Conservation (phyloP, 2,888 invertebrate genomes). For the Maniola hyperantus region DNA sequence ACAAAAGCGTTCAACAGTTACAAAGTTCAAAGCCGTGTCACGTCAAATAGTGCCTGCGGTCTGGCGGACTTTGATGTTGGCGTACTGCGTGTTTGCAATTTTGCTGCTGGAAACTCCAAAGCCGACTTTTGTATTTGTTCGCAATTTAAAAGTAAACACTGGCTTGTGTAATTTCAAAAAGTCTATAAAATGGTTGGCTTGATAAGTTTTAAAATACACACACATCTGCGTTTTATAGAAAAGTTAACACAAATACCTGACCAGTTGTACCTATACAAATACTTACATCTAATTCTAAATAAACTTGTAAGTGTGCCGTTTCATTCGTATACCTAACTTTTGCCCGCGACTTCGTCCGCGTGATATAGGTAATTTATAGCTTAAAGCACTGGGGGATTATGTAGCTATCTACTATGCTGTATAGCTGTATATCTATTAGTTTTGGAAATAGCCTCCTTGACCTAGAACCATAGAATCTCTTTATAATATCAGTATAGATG, state of each 20-base stretch:
- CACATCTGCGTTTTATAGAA: neutral
- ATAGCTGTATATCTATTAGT: no score
- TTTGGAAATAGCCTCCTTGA: no score
- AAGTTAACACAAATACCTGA: constrained; percentile 1
- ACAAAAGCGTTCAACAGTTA: constrained; percentile 21
- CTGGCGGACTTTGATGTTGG: constrained; percentile 10
- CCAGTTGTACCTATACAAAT: no score
- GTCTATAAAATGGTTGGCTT: constrained; percentile 5
- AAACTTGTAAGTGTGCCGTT: no score
- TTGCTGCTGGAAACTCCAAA: constrained; percentile 4
- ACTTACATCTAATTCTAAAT: no score
- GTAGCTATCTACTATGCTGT: no score
- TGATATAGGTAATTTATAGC: no score
- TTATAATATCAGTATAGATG: no score
- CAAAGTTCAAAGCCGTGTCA: constrained; percentile 33
- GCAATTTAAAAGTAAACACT: constrained; percentile 6
- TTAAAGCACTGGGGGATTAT: no score
- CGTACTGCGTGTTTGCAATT: constrained; percentile 9
- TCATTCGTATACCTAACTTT: no score
- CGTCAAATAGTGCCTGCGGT: constrained; percentile 28
- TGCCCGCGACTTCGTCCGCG: no score
- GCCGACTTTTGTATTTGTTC: constrained; percentile 14
- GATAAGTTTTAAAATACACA: constrained; percentile 9
- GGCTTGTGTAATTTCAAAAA: neutral
- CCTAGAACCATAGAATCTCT: no score